Percentiles rank a stretch among this genome's conserved stretches.
phyloP scores from a whole-genome alignment of 2,113 vertebrate genomes.

The Cinclus cinclus region DNA sequence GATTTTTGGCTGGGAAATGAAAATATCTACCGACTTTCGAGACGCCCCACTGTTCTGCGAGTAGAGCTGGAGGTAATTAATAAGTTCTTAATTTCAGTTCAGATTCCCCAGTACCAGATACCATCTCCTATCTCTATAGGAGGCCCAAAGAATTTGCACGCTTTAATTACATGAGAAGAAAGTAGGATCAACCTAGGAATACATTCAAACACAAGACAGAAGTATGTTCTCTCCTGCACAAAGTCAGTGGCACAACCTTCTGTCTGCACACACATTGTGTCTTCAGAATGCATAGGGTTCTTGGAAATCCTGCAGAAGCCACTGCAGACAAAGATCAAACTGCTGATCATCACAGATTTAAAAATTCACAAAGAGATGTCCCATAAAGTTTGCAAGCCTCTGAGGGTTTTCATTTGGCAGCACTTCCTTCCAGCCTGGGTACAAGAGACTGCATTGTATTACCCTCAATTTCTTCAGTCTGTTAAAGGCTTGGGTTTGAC shows the following conservation, averaged over 20 bases:
- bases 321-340: not conserved
- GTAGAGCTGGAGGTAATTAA: constrained; percentile 89
- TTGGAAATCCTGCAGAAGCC: not conserved
- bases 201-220: not conserved
- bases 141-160: not conserved
- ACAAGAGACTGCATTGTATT: not conserved
- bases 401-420: not conserved
- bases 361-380: not conserved
- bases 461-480: not conserved
- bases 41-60: constrained; percentile 86
- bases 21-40: constrained; percentile 89
- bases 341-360: not conserved
- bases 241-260: not conserved
- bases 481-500: not conserved
- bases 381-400: not conserved
- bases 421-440: not conserved
- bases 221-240: not conserved
- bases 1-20: constrained; percentile 99
- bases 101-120: not conserved
- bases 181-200: not conserved
- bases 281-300: accelerated
- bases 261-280: not conserved
- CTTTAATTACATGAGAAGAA: not conserved
- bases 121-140: not conserved
- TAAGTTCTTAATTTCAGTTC: not conserved